Evolutionary conservation across 2,113 vertebrate species (phyloP).

Genomic region (Butorides virescens): DNA sequence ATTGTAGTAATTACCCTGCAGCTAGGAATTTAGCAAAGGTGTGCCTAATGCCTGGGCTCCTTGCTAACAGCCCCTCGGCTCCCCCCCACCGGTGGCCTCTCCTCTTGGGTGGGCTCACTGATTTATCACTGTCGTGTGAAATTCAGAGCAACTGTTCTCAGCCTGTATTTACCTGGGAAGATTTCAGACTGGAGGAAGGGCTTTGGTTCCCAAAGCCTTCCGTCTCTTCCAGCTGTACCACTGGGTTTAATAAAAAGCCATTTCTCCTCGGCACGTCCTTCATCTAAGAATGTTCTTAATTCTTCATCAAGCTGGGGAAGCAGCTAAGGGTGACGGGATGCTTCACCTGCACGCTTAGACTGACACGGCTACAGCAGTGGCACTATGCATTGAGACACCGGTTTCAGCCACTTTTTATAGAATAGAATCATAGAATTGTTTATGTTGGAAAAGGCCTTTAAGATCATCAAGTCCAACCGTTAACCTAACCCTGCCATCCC

Average conservation of each 20-base stretch:
- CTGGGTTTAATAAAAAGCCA: not conserved
- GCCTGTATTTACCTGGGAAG: not conserved
- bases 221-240: not conserved
- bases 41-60: not conserved
- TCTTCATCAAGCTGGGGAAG: not conserved
- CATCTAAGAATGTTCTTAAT: not conserved
- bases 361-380: not conserved
- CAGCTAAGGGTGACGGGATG: not conserved
- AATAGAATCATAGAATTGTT: too few relatives aligned
- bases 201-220: not conserved
- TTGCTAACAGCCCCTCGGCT: not conserved
- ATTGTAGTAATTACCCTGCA: not conserved
- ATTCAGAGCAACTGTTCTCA: not conserved
- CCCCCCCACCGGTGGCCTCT: not conserved
- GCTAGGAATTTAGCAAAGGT: constrained; percentile 16
- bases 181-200: not conserved
- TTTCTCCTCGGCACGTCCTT: not conserved
- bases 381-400: not conserved
- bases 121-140: not conserved
- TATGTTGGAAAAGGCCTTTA: too few relatives aligned
- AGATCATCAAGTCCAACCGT: too few relatives aligned
- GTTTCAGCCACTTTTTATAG: not conserved
- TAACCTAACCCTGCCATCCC: too few relatives aligned
- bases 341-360: not conserved
- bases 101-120: constrained; percentile 34